phyloP scores from a whole-genome alignment of 1,140 invertebrate species.

The Dolichoris vasculosae region DNA sequence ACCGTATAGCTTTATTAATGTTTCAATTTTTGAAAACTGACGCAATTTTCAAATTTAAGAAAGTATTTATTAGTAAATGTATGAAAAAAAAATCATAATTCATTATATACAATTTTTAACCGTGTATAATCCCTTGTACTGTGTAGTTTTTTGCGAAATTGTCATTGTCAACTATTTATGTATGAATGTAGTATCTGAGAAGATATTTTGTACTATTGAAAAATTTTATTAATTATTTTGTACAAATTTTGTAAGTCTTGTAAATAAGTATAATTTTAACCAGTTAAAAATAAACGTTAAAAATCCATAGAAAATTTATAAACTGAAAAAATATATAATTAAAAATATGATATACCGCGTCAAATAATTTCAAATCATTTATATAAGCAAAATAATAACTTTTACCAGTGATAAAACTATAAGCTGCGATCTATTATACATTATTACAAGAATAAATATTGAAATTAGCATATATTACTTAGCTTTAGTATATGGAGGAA shows the following conservation, averaged over 20 bases:
- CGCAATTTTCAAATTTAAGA: neutral
- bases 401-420: neutral
- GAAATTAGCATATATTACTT: constrained; percentile 22
- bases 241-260: constrained; percentile 12
- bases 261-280: constrained; percentile 27
- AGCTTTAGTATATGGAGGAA: constrained; percentile 5
- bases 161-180: constrained; percentile 17
- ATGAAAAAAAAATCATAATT: neutral
- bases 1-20: neutral
- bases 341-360: neutral
- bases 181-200: constrained; percentile 16
- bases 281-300: neutral
- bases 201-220: constrained; percentile 10
- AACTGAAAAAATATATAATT: neutral
- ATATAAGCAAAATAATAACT: neutral
- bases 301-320: neutral
- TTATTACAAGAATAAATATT: constrained; percentile 15
- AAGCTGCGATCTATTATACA: neutral
- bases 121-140: neutral
- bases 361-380: constrained; percentile 17
- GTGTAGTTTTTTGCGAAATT: neutral
- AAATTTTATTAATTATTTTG: neutral
- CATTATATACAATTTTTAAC: neutral
- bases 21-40: neutral
- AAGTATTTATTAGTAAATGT: neutral